Base-by-base conservation (phyloP, 2,888 invertebrate species). In the Trilocha varians region DNA sequence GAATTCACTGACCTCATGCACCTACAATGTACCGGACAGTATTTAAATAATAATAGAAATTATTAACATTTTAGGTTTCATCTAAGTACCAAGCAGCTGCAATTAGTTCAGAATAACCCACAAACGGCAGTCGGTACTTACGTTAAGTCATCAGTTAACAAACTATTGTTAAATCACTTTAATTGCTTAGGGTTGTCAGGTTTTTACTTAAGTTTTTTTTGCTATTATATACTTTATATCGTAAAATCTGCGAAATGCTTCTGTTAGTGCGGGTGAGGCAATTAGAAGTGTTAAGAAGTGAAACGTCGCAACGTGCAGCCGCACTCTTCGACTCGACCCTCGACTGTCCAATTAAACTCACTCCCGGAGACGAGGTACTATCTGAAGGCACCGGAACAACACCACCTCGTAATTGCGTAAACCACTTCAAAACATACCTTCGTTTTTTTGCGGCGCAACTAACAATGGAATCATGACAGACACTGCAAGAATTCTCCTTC, bases 391-490 rank as follows among this genome's bases (percentile, higher is more conserved):
- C 50, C 52, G 49, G 51, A 57, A 41, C 54, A 57, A 65, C 67
- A 54, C 71, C 68, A 67, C 63, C 62, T 59, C 70, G 69, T 78
- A 79, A 79, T 79, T 82, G 78, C 77, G 78, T 82, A 78, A 78
- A 69, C 72, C 78, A 75, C 78, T 79, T 74, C 72, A 73, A 78
- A 78, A 75, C 75, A 79, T 78, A 73, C 74, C 75, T 68, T 64
- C 58, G 50, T 56, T 74, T 83, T 79, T 84, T 83, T 78, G 68
- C 71, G 67, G 55, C 53, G 61, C 57, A 67, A 61, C 74, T 71
- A 80, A 85, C 84, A 84, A 85, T 80, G 65, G 78, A 78, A 68
- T 74, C 77, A 74, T 75, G 79, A 76, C 77, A 77, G 79, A 75
- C 70, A 58, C 68, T 69, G 67, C 74, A 78, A 80, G 76, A 79